Percentiles rank a stretch among this genome's conserved stretches.
phyloP scores from a whole-genome alignment of 2,797 vertebrate species.

The Poeciliopsis infans region DNA sequence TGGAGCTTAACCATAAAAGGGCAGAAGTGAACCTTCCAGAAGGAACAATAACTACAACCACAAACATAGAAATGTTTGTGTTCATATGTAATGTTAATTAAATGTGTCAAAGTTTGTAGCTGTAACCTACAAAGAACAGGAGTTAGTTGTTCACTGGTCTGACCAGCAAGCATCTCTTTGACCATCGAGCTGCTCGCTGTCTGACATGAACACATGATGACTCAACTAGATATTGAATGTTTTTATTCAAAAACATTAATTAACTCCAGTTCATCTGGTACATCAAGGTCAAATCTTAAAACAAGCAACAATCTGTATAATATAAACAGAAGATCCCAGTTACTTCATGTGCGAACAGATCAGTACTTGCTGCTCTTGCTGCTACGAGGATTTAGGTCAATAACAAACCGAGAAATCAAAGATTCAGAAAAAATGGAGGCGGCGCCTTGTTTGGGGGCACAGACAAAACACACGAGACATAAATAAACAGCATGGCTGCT shows the following conservation, averaged over 20 bases:
- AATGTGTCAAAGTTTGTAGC: background rate
- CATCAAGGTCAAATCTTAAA: background rate
- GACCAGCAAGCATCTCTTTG: background rate
- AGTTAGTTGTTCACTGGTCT: background rate
- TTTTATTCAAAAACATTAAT: background rate
- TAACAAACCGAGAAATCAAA: background rate
- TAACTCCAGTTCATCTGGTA: background rate
- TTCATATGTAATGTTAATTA: background rate
- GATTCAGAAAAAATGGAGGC: background rate
- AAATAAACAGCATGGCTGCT: too few relatives aligned
- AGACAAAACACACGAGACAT: background rate
- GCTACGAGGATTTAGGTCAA: background rate
- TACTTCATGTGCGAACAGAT: background rate
- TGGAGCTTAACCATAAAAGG: background rate
- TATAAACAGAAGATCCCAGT: background rate
- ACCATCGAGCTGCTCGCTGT: background rate
- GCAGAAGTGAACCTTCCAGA: background rate
- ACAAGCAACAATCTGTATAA: background rate
- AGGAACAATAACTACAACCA: background rate
- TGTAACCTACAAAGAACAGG: background rate
- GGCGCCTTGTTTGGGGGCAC: background rate
- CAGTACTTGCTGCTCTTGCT: background rate
- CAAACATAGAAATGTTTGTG: background rate
- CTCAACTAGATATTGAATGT: background rate
- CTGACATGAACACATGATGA: background rate